Evolutionary conservation across 2,113 vertebrate genomes (phyloP).

Genomic region (Dryoscopus gambensis): DNA sequence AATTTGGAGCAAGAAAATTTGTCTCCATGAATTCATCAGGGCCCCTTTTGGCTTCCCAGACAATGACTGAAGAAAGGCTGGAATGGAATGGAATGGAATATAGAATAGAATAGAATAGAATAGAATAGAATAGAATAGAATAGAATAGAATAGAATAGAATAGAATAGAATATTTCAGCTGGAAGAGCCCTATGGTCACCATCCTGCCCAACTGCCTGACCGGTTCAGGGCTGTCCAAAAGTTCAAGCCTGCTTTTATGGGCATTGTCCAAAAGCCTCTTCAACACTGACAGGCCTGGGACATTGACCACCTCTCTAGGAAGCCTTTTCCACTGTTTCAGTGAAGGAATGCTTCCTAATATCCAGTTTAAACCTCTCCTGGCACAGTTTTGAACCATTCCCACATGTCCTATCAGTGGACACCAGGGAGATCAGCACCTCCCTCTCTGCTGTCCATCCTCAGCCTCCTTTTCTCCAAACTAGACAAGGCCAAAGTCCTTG

Average conservation of each 20-base stretch:
- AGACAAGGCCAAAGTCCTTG: background rate
- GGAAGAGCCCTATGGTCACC: background rate
- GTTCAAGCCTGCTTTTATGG: background rate
- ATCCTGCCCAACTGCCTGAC: background rate
- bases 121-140: background rate
- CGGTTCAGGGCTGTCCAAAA: background rate
- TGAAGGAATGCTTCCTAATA: background rate
- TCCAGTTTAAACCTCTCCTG: background rate
- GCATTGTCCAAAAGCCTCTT: background rate
- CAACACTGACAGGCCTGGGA: background rate
- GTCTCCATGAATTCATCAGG: background rate
- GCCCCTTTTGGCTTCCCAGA: background rate
- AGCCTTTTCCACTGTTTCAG: background rate
- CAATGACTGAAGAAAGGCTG: background rate
- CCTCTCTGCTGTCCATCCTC: background rate
- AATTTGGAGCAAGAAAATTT: background rate
- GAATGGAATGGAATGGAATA: background rate
- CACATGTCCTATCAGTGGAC: fast-evolving
- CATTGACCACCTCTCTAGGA: background rate
- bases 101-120: background rate
- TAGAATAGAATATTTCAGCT: background rate
- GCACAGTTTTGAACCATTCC: background rate
- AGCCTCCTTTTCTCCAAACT: background rate
- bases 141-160: background rate
- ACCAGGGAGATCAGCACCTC: background rate